Evolutionary conservation across 1,140 invertebrate genomes (phyloP).

Genomic region (Bursaphelenchus mucronatus): DNA sequence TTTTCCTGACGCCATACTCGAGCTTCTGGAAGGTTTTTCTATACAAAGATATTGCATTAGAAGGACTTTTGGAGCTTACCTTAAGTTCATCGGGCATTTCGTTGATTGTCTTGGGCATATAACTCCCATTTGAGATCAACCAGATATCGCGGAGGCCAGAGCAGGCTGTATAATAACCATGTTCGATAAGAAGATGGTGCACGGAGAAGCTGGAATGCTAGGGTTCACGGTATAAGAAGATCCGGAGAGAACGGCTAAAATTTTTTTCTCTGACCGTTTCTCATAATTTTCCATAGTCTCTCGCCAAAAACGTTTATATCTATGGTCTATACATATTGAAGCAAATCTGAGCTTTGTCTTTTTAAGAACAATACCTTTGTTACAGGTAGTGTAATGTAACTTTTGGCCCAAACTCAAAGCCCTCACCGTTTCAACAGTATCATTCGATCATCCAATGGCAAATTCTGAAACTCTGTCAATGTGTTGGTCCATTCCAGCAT

Average conservation of each 20-base stretch:
- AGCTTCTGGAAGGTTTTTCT: conserved; percentile 25
- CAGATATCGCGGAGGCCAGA: conserved; percentile 17
- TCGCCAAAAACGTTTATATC: too few species aligned
- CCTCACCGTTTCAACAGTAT: conserved; percentile 20
- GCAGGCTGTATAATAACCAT: conserved; percentile 27
- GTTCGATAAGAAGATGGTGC: conserved; percentile 25
- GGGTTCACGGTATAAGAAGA: too few species aligned
- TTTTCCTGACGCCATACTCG: conserved; percentile 48
- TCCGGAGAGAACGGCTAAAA: too few species aligned
- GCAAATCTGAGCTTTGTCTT: not conserved
- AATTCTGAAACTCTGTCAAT: conserved; percentile 8
- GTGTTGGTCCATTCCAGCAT: conserved; percentile 31
- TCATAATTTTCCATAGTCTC: too few species aligned
- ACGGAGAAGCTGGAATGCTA: conserved; percentile 6
- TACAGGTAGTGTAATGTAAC: too few species aligned
- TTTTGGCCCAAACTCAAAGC: too few species aligned
- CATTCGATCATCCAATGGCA: conserved; percentile 27
- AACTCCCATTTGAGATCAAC: conserved; percentile 30
- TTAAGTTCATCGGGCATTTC: conserved; percentile 20
- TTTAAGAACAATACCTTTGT: not conserved
- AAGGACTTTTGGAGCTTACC: not conserved
- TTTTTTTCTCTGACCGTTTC: too few species aligned
- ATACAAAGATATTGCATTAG: not conserved
- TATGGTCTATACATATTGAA: not conserved
- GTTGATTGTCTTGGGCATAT: conserved; percentile 23